A percentile compares a stretch with the other conserved stretches of the same genome.
These are phyloP conservation scores for Monodelphis domestica DNA, from an alignment of 2,797 vertebrate genomes.

Conservation along the genomic window DNA sequence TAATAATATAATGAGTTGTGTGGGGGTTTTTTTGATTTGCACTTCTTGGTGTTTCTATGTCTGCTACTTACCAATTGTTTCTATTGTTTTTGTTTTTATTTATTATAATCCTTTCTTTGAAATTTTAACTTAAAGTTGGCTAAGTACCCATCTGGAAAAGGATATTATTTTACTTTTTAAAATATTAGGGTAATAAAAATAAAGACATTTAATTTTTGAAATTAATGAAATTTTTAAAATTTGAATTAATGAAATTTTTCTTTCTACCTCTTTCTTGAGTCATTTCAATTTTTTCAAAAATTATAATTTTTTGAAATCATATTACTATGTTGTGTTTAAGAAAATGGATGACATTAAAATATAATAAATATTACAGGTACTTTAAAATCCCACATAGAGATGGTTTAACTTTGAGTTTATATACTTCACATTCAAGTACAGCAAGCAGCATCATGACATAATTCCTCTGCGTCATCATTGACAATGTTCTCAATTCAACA, in stretches of 20 bases:
- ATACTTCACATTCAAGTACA: background rate
- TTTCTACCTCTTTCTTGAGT: background rate
- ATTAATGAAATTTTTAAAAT: too few species aligned
- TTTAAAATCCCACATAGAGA: background rate
- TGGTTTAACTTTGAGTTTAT: background rate
- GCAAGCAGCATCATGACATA: background rate
- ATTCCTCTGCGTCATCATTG: background rate
- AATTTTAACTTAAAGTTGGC: background rate
- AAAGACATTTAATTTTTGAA: background rate
- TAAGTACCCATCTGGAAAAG: background rate
- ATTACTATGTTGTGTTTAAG: background rate
- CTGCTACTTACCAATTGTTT: background rate
- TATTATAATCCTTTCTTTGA: background rate
- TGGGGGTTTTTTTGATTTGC: background rate
- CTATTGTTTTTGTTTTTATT: background rate
- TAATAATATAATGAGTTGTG: background rate
- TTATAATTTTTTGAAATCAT: background rate
- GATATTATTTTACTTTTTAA: background rate
- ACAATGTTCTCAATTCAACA: background rate
- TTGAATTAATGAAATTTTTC: too few species aligned
- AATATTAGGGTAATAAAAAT: background rate
- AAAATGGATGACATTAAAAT: background rate
- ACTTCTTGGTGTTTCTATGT: background rate
- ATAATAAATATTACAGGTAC: background rate
- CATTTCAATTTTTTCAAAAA: background rate